These are phyloP conservation scores for Ceratoteleas bidentatus DNA, from an alignment of 1,140 invertebrate genomes.

Conservation along the genomic window DNA sequence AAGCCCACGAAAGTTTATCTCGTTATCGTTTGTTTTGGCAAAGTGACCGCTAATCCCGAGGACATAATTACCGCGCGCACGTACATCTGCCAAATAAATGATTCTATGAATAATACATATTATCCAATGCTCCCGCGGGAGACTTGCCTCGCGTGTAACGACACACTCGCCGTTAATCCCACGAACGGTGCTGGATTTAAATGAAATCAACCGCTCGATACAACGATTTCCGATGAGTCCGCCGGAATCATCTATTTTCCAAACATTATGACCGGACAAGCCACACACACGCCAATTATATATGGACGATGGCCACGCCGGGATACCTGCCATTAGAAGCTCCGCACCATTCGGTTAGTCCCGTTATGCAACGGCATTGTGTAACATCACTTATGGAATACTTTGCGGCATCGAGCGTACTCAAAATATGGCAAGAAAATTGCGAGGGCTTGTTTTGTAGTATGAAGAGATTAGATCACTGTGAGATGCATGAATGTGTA, in stretches of 20 bases:
- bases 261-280: neutral
- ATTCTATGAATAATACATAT: conserved; percentile 70
- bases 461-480: too few relatives aligned
- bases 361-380: too few relatives aligned
- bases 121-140: conserved; percentile 51
- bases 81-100: conserved; percentile 66
- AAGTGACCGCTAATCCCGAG: conserved; percentile 64
- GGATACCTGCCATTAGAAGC: too few relatives aligned
- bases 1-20: conserved; percentile 62
- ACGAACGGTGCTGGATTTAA: conserved; percentile 35
- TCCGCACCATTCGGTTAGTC: too few relatives aligned
- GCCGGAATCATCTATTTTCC: conserved; percentile 3
- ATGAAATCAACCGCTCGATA: conserved; percentile 20
- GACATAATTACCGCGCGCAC: conserved; percentile 64
- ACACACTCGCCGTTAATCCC: conserved; percentile 35
- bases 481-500: too few relatives aligned
- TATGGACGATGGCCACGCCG: too few relatives aligned
- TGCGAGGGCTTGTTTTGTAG: too few relatives aligned
- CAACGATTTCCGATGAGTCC: conserved; percentile 10
- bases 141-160: conserved; percentile 36
- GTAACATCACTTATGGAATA: too few relatives aligned
- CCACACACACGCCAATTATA: too few relatives aligned
- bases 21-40: conserved; percentile 68
- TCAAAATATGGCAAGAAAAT: too few relatives aligned
- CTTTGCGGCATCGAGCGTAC: too few relatives aligned